Conservation (phyloP, 2,113 vertebrate species). For the Paratilapia polleni region DNA sequence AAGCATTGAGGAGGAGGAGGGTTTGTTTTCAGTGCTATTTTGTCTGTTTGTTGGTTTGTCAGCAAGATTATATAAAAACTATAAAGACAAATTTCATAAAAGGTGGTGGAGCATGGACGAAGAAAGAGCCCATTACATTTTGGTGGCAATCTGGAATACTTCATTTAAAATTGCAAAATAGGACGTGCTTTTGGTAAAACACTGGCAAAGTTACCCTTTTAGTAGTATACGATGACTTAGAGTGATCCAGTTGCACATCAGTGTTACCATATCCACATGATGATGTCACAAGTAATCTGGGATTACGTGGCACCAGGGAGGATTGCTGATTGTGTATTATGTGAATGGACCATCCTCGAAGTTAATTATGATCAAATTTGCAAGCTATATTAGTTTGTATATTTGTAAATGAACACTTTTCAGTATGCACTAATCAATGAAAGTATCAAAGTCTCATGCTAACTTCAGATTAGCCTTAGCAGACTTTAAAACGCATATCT, state of each 20-base stretch:
- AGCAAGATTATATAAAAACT: too few species aligned
- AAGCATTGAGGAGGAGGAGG: not conserved
- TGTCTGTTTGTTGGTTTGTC: too few species aligned
- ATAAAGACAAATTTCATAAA: too few species aligned
- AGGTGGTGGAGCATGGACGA: too few species aligned
- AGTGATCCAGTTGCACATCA: not conserved
- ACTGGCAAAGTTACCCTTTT: not conserved
- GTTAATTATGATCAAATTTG: constrained; percentile 1
- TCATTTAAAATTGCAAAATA: too few species aligned
- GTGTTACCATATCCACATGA: constrained; percentile 32
- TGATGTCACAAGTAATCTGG: constrained; percentile 64
- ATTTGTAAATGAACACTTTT: not conserved
- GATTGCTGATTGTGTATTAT: constrained; percentile 23
- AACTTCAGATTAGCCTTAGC: constrained; percentile 30
- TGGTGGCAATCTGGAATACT: too few species aligned
- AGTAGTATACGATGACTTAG: not conserved
- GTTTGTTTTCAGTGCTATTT: too few species aligned
- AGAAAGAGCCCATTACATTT: too few species aligned
- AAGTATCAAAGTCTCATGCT: not conserved
- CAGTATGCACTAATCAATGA: not conserved
- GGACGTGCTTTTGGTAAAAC: not conserved
- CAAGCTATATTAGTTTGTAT: not conserved
- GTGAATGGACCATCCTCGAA: constrained; percentile 3
- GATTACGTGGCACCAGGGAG: constrained; percentile 40
- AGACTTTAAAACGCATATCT: constrained; percentile 8